These are phyloP conservation scores for Saxidomus purpurata DNA, from an alignment of 1,140 invertebrate species.

Conservation along the genomic window DNA sequence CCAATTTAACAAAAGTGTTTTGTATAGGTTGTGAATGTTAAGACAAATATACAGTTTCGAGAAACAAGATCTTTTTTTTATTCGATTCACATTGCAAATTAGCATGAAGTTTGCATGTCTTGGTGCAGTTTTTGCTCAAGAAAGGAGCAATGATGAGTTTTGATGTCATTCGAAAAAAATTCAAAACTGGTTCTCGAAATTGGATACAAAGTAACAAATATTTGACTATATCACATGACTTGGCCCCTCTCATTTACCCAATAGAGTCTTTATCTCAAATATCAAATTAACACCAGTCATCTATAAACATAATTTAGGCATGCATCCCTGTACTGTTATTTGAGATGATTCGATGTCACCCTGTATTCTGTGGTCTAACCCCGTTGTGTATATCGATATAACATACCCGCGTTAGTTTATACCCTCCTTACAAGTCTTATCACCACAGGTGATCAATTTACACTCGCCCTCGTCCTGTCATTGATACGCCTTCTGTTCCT, in stretches of 20 bases:
- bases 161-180: no score
- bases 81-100: no score
- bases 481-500: neutral
- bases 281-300: conserved; percentile 39
- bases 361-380: neutral
- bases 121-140: neutral
- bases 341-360: neutral
- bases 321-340: neutral
- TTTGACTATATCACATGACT: neutral
- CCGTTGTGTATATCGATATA: neutral
- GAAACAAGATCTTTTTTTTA: no score
- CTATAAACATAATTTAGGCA: neutral
- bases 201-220: neutral
- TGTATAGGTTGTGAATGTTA: no score
- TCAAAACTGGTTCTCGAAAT: neutral
- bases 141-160: neutral
- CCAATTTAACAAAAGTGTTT: no score
- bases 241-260: neutral
- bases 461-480: conserved; percentile 1
- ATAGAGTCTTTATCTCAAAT: neutral
- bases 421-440: neutral
- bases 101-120: neutral
- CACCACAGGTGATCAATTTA: neutral
- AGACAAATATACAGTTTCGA: no score
- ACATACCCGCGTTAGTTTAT: neutral